Conservation (phyloP, 2,888 invertebrate genomes). For the Strigamia maritima region DNA sequence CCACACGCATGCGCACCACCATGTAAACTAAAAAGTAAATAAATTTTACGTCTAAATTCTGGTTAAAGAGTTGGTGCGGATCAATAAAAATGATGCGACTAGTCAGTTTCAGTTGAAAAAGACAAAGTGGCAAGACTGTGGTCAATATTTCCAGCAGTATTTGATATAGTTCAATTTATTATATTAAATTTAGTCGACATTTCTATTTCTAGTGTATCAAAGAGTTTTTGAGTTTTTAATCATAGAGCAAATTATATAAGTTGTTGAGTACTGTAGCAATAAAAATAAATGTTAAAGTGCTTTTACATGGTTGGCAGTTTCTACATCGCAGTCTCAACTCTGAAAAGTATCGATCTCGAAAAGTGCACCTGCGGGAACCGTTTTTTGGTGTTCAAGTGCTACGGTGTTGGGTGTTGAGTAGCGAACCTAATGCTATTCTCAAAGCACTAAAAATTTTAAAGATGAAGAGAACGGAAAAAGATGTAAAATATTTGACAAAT, state of each 20-base stretch:
- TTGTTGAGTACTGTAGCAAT: constrained; percentile 5
- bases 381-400: constrained; percentile 10
- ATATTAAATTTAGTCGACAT: too few species aligned
- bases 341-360: constrained; percentile 15
- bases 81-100: too few species aligned
- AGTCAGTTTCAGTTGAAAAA: too few species aligned
- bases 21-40: too few species aligned
- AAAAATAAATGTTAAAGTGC: constrained; percentile 15
- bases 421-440: constrained; percentile 15
- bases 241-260: constrained; percentile 9
- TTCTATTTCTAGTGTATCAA: too few species aligned
- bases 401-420: constrained; percentile 15
- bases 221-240: not conserved
- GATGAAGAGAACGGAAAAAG: not conserved
- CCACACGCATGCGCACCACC: too few species aligned
- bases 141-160: too few species aligned
- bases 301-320: constrained; percentile 15
- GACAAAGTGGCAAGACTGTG: too few species aligned
- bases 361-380: constrained; percentile 4
- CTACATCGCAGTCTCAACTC: constrained; percentile 9
- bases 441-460: constrained; percentile 15
- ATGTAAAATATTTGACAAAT: not conserved
- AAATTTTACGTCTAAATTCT: too few species aligned
- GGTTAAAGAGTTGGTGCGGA: too few species aligned
- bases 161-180: too few species aligned